phyloP scores from a whole-genome alignment of 2,113 vertebrate species.

The Amazona vittata region DNA sequence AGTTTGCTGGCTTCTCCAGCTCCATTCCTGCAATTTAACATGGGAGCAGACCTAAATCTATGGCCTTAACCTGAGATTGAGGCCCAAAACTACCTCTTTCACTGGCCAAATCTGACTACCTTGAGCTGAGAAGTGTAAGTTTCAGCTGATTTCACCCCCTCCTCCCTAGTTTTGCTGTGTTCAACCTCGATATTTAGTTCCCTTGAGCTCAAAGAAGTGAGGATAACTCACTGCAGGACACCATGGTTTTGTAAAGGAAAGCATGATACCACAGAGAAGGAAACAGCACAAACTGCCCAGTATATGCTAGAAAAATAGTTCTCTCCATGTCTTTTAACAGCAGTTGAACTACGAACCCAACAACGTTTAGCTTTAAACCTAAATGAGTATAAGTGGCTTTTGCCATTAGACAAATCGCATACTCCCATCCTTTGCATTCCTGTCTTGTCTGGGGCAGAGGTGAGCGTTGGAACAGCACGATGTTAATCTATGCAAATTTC shows the following conservation, averaged over 20 bases:
- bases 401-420: background rate
- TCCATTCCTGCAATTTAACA: background rate
- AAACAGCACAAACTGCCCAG: background rate
- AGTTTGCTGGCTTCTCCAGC: background rate
- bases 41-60: background rate
- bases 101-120: background rate
- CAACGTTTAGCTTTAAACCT: background rate
- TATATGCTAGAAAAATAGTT: background rate
- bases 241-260: background rate
- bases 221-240: background rate
- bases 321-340: background rate
- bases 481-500: conserved; percentile 6
- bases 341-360: background rate
- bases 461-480: background rate
- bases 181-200: background rate
- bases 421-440: background rate
- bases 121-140: background rate
- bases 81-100: conserved; percentile 43
- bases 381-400: background rate
- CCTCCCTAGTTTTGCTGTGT: background rate
- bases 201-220: background rate
- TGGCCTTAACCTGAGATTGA: conserved; percentile 19
- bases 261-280: background rate
- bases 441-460: background rate
- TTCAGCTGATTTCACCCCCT: background rate